These are phyloP conservation scores for Catocala fraxini DNA, from an alignment of 2,888 invertebrate genomes.

Conservation along the genomic window DNA sequence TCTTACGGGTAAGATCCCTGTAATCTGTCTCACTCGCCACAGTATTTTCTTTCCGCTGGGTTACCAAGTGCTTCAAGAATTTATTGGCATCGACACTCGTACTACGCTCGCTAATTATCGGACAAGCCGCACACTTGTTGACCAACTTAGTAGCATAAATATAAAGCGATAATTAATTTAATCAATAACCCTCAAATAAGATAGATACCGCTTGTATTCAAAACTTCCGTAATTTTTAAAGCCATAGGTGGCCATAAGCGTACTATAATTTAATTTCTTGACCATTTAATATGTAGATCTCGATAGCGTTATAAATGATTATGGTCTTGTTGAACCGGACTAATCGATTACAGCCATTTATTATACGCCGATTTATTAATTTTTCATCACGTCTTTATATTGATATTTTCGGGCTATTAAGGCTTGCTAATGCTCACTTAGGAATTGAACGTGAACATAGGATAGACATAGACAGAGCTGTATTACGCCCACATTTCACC, in stretches of 20 bases:
- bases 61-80: too few relatives aligned
- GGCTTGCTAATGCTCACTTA: not conserved
- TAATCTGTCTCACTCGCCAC: too few relatives aligned
- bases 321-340: conserved; percentile 32
- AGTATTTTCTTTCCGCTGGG: too few relatives aligned
- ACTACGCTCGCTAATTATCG: too few relatives aligned
- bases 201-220: not conserved
- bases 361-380: conserved; percentile 27
- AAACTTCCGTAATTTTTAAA: conserved; percentile 27
- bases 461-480: not conserved
- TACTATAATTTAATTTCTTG: conserved; percentile 37
- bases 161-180: conserved; percentile 3
- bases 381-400: conserved; percentile 25
- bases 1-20: too few relatives aligned
- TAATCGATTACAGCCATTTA: conserved; percentile 17
- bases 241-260: conserved; percentile 4
- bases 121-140: too few relatives aligned
- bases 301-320: conserved; percentile 20
- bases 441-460: not conserved
- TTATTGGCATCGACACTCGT: too few relatives aligned
- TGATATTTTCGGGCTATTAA: not conserved
- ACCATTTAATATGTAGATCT: conserved; percentile 25
- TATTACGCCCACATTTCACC: too few relatives aligned
- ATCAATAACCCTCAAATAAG: conserved; percentile 12
- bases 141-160: not conserved